A percentile compares a stretch with the other conserved stretches of the same genome.
phyloP scores from a whole-genome alignment of 2,113 vertebrate species.

The Meriones unguiculatus region DNA sequence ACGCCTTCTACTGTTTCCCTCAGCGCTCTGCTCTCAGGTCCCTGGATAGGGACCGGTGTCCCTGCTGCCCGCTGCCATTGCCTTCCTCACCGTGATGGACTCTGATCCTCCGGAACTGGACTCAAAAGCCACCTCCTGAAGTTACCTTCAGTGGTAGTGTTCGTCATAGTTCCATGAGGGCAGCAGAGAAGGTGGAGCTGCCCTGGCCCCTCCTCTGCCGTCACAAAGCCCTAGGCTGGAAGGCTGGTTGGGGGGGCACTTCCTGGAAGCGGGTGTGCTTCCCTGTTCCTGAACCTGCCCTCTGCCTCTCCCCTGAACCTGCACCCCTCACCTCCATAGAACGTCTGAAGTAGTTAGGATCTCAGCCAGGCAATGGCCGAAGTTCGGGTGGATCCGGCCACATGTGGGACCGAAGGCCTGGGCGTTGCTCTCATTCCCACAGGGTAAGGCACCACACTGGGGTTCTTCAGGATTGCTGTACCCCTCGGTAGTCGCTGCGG shows the following conservation, averaged over 20 bases:
- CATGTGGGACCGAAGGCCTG: background rate
- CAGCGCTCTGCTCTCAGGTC: too few relatives aligned
- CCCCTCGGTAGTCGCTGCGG: background rate
- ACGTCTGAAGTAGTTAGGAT: too few relatives aligned
- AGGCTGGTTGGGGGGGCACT: background rate
- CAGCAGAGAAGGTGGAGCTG: too few relatives aligned
- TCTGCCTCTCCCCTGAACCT: too few relatives aligned
- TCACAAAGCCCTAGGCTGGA: background rate
- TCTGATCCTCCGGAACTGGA: background rate
- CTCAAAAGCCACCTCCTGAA: background rate
- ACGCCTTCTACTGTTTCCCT: too few relatives aligned
- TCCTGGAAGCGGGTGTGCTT: background rate
- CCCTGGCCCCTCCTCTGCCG: background rate
- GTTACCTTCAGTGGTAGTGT: background rate
- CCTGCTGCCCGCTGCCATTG: background rate
- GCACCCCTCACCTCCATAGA: rapidly evolving
- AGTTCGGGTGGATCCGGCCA: background rate
- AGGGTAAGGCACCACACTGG: background rate
- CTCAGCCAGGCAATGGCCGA: background rate
- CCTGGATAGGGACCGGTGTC: too few relatives aligned
- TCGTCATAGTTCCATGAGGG: too few relatives aligned
- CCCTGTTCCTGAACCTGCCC: background rate
- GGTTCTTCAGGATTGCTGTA: background rate
- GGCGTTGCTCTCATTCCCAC: background rate
- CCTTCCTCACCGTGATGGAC: background rate